phyloP scores from a whole-genome alignment of 2,888 invertebrate species.

The Micoletzkya japonica region DNA sequence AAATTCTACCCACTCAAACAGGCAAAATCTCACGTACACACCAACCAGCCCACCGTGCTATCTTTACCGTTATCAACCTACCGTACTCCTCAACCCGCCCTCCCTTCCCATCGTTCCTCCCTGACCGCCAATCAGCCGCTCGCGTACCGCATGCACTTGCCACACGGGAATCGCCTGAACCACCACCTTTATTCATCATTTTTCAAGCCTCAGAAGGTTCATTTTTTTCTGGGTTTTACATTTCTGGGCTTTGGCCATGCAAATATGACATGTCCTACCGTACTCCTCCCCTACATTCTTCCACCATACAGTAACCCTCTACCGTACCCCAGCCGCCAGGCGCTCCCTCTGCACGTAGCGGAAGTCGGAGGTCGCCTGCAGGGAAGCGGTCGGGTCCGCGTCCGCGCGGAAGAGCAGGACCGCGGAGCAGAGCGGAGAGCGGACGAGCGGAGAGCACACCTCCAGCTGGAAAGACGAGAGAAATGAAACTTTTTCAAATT shows the following conservation, averaged over 20 bases:
- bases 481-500: too few relatives aligned
- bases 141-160: slow-evolving; percentile 8
- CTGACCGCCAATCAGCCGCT: background rate
- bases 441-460: slow-evolving; percentile 14
- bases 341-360: slow-evolving; percentile 17
- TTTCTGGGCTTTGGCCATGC: too few relatives aligned
- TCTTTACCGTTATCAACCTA: background rate
- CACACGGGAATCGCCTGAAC: background rate
- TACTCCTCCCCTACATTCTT: slow-evolving; percentile 4
- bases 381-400: slow-evolving; percentile 23
- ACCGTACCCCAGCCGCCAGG: background rate
- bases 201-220: background rate
- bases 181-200: background rate
- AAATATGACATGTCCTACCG: background rate
- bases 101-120: slow-evolving; percentile 5
- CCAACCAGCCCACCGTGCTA: background rate
- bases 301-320: background rate
- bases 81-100: background rate
- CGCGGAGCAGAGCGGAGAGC: slow-evolving; percentile 4
- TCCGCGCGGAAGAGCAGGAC: slow-evolving; percentile 27
- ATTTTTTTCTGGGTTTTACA: background rate
- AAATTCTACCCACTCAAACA: background rate
- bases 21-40: background rate
- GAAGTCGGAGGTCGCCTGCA: slow-evolving; percentile 19
- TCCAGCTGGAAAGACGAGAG: slow-evolving; percentile 4